Evolutionary conservation across 2,113 vertebrate species (phyloP).

Genomic region (Rhineura floridana): DNA sequence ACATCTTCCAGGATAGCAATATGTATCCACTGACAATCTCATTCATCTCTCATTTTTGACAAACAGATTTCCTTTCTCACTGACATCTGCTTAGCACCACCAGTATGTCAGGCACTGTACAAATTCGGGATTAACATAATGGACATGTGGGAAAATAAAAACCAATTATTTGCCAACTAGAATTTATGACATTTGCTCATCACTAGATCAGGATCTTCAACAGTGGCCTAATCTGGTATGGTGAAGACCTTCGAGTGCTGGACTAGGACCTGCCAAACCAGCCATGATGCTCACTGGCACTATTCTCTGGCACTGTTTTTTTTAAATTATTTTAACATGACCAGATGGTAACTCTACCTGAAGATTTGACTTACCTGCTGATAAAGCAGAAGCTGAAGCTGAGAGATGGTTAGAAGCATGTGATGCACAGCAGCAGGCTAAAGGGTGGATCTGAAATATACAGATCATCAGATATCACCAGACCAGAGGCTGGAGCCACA

Average conservation of each 20-base stretch:
- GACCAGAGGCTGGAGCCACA: background rate
- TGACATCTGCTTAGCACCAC: no score
- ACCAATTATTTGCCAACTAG: background rate
- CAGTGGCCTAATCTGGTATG: background rate
- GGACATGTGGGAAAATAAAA: background rate
- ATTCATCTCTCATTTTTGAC: no score
- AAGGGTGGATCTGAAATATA: background rate
- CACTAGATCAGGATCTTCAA: background rate
- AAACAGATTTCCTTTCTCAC: background rate
- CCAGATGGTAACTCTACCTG: background rate
- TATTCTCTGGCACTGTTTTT: background rate
- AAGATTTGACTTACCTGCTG: background rate
- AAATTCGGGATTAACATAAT: background rate
- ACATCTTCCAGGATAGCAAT: no score
- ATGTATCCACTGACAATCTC: no score
- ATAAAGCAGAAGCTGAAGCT: slow-evolving; percentile 4
- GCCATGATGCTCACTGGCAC: no score
- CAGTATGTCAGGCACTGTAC: background rate
- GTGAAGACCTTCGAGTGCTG: no score
- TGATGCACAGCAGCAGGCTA: background rate
- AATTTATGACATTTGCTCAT: background rate
- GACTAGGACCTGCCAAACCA: no score
- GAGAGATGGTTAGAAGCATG: background rate
- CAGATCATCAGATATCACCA: background rate
- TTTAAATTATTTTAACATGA: background rate